A percentile compares a stretch with the other conserved stretches of the same genome.
phyloP scores from a whole-genome alignment of 2,113 vertebrate genomes.

The Vulpes vulpes region DNA sequence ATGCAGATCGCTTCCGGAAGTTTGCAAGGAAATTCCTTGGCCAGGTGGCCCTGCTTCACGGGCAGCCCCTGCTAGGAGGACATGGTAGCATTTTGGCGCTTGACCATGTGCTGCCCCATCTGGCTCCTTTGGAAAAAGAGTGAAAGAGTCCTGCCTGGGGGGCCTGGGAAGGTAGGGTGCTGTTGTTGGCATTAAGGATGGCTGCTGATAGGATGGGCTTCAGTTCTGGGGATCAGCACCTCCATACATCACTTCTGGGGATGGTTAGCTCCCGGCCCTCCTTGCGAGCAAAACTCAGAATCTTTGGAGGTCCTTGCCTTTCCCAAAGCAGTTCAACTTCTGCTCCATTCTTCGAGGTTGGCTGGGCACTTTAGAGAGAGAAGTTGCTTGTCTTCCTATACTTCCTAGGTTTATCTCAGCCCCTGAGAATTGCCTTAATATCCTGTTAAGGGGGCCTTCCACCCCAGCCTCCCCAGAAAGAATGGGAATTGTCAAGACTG shows the following conservation, averaged over 20 bases:
- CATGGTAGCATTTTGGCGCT: neutral
- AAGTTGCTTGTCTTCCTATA: neutral
- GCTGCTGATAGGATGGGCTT: neutral
- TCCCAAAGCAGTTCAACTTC: neutral
- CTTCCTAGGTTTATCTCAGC: neutral
- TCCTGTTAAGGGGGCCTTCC: neutral
- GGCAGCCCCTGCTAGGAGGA: neutral
- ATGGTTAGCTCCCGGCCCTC: neutral
- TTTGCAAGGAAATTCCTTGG: slow-evolving; percentile 19
- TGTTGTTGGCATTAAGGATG: neutral
- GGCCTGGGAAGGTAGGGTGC: neutral
- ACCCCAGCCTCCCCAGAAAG: neutral
- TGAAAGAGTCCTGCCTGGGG: neutral
- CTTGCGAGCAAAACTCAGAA: neutral
- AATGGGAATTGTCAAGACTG: neutral
- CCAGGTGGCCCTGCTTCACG: neutral
- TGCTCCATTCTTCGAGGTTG: neutral
- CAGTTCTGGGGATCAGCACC: neutral
- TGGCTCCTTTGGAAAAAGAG: neutral
- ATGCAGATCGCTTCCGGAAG: neutral
- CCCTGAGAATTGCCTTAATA: neutral
- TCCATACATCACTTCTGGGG: neutral
- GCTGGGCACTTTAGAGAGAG: no score
- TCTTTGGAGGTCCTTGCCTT: neutral
- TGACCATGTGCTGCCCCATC: neutral